These are phyloP conservation scores for Sebastes reedi DNA, from an alignment of 2,797 vertebrate species.

Conservation along the genomic window DNA sequence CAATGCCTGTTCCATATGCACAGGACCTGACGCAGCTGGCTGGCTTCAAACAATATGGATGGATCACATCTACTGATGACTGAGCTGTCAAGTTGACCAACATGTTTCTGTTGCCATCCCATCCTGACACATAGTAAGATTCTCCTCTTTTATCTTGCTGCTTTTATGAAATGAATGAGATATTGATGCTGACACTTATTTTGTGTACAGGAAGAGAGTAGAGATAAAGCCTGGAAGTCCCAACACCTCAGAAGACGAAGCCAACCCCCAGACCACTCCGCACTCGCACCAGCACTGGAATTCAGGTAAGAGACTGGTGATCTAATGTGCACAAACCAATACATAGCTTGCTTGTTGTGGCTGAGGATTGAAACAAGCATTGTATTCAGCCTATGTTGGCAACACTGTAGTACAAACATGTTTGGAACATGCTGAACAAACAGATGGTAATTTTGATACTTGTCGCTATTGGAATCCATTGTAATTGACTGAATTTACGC, in stretches of 20 bases:
- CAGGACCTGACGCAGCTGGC: not conserved
- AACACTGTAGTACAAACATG: not conserved
- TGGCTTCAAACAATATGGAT: not conserved
- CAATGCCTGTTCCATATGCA: not conserved
- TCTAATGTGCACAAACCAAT: not conserved
- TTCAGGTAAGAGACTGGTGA: not conserved
- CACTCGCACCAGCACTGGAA: not conserved
- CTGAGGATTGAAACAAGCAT: not conserved
- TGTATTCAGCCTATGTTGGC: not conserved
- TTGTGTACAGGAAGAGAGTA: not conserved
- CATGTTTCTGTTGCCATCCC: not conserved
- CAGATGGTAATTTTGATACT: not conserved
- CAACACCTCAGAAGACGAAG: not conserved
- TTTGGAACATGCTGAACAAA: not conserved
- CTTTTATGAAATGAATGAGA: not conserved
- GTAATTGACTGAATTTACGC: not conserved
- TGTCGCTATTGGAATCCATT: not conserved
- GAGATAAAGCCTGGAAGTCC: not conserved
- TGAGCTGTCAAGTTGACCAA: not conserved
- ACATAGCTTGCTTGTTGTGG: not conserved
- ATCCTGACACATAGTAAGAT: not conserved
- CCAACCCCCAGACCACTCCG: not conserved
- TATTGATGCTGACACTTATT: not conserved
- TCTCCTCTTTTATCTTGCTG: not conserved
- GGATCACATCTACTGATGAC: not conserved